Percentiles rank a stretch among this genome's conserved stretches.
Conservation (phyloP, 2,113 vertebrate species). For the Albula glossodonta region DNA sequence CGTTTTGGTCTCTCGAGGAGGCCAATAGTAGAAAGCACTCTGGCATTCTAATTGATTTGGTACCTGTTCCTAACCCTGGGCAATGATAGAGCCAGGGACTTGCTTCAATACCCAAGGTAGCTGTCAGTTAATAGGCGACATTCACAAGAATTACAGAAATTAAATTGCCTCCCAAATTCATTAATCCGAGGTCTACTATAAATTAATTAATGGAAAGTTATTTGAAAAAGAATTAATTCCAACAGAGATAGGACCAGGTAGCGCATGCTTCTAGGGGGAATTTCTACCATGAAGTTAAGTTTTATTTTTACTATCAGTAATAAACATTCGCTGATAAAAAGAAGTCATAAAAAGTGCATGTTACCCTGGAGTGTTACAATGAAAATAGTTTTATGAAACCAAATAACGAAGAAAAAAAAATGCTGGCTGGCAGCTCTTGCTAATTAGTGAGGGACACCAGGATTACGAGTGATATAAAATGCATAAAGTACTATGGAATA, state of each 20-base stretch:
- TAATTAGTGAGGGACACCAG: constrained; percentile 70
- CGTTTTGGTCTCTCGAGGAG: constrained; percentile 30
- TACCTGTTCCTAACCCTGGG: constrained; percentile 32
- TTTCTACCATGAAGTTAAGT: constrained; percentile 35
- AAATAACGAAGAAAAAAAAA: constrained; percentile 66
- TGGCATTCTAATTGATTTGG: constrained; percentile 41
- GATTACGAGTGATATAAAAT: constrained; percentile 73
- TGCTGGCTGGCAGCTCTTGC: constrained; percentile 58
- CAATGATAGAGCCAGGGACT: constrained; percentile 23
- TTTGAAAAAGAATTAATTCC: constrained; percentile 32
- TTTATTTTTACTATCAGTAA: constrained; percentile 31
- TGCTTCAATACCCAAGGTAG: constrained; percentile 26
- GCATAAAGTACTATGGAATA: constrained; percentile 61
- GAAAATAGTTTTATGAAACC: constrained; percentile 52
- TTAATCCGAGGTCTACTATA: constrained; percentile 32
- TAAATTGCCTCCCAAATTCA: constrained; percentile 43
- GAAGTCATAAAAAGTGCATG: constrained; percentile 49
- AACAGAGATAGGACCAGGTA: constrained; percentile 33
- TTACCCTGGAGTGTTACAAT: constrained; percentile 51
- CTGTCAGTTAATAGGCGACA: constrained; percentile 27
- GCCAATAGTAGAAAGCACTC: constrained; percentile 19
- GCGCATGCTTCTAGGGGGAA: constrained; percentile 32
- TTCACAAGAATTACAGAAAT: constrained; percentile 27
- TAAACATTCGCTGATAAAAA: constrained; percentile 39
- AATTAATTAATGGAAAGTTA: constrained; percentile 36